Conservation (phyloP, 2,113 vertebrate genomes). For the Passer domesticus region DNA sequence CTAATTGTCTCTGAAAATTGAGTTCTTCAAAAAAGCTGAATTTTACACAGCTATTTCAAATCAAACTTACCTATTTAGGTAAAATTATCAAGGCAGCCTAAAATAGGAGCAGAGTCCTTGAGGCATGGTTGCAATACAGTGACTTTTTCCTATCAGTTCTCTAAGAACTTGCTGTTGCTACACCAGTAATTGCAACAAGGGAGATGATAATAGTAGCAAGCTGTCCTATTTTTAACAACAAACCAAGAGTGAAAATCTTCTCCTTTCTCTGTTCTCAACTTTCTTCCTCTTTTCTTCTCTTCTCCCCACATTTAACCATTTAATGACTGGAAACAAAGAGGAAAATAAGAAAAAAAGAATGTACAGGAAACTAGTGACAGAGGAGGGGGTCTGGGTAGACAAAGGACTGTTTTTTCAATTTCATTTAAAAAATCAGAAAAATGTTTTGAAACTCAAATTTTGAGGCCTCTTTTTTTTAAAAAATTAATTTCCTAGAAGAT, state of each 20-base stretch:
- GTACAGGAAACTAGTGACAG: not conserved
- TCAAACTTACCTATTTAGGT: not conserved
- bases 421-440: not conserved
- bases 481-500: not conserved
- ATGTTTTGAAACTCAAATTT: not conserved
- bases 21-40: not conserved
- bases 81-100: not conserved
- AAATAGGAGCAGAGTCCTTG: constrained; percentile 33
- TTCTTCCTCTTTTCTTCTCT: not conserved
- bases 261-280: not conserved
- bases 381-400: not conserved
- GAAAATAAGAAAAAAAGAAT: not conserved
- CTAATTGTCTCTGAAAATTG: not conserved
- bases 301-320: not conserved
- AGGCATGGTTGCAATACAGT: not conserved
- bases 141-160: not conserved
- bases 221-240: constrained; percentile 39
- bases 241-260: not conserved
- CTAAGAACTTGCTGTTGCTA: not conserved
- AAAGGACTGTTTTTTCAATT: not conserved
- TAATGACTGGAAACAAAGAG: not conserved
- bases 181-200: not conserved
- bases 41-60: not conserved
- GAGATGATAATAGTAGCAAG: not conserved
- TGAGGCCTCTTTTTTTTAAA: not conserved